Conservation (phyloP, 2,113 vertebrate genomes). For the Sarotherodon lohbergeri region DNA sequence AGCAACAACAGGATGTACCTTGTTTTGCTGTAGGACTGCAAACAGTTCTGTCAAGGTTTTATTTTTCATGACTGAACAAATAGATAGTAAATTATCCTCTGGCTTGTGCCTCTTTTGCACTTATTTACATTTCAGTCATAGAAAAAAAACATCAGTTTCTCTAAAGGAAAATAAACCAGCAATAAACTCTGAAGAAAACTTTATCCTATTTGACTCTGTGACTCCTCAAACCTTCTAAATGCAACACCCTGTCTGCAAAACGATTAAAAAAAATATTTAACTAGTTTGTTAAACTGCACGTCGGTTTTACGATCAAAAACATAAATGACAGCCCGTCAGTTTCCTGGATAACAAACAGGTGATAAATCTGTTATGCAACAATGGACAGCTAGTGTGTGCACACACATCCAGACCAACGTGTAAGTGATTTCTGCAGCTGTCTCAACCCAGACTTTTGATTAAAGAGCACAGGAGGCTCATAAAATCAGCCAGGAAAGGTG, state of each 20-base stretch:
- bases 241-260: background rate
- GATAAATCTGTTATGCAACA: background rate
- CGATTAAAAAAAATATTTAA: background rate
- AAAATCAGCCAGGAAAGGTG: background rate
- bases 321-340: background rate
- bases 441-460: background rate
- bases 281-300: background rate
- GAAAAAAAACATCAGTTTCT: background rate
- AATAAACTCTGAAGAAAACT: background rate
- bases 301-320: background rate
- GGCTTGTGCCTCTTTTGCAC: background rate
- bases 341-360: background rate
- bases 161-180: background rate
- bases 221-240: background rate
- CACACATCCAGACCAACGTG: background rate
- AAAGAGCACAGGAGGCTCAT: background rate
- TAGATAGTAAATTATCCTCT: background rate
- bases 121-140: background rate
- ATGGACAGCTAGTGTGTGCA: background rate
- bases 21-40: background rate
- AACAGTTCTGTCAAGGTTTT: background rate
- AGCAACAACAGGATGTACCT: background rate
- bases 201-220: background rate
- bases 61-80: background rate
- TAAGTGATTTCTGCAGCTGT: conserved; percentile 1